A percentile compares a stretch with the other conserved stretches of the same genome.
Conservation (phyloP, 2,797 vertebrate genomes). For the Enteromius thamalakanensis region DNA sequence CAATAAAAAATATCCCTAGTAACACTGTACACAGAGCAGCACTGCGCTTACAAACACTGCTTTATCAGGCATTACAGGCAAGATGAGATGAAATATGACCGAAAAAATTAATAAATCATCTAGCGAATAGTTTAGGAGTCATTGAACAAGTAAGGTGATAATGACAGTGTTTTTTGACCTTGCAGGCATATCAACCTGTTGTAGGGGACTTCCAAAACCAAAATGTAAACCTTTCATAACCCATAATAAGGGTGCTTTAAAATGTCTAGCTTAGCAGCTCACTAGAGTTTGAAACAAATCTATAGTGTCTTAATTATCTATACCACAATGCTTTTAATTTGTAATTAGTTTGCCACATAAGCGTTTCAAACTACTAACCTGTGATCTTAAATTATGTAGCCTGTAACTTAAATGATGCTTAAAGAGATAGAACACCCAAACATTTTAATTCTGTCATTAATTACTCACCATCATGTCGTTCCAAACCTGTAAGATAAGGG, state of each 20-base stretch:
- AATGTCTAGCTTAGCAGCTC: conserved; percentile 6
- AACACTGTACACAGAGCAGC: too few relatives aligned
- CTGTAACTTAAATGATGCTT: background rate
- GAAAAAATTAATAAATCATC: too few relatives aligned
- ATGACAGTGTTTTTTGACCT: too few relatives aligned
- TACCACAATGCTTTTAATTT: background rate
- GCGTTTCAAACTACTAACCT: background rate
- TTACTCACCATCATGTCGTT: background rate
- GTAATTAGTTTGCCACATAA: background rate
- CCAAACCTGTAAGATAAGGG: background rate
- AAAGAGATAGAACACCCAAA: background rate
- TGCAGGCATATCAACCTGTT: too few relatives aligned
- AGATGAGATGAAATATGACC: too few relatives aligned
- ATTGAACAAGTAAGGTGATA: too few relatives aligned
- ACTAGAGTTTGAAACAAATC: background rate
- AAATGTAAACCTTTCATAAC: background rate
- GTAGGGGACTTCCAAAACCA: too few relatives aligned
- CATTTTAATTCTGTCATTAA: background rate
- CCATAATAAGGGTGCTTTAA: background rate
- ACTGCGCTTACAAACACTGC: too few relatives aligned
- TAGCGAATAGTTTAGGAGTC: too few relatives aligned
- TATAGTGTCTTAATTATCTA: background rate
- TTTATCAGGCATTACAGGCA: too few relatives aligned
- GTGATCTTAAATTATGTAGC: background rate
- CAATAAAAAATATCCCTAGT: too few relatives aligned